These are phyloP conservation scores for Anolis carolinensis DNA, from an alignment of 2,113 vertebrate genomes.

Conservation along the genomic window DNA sequence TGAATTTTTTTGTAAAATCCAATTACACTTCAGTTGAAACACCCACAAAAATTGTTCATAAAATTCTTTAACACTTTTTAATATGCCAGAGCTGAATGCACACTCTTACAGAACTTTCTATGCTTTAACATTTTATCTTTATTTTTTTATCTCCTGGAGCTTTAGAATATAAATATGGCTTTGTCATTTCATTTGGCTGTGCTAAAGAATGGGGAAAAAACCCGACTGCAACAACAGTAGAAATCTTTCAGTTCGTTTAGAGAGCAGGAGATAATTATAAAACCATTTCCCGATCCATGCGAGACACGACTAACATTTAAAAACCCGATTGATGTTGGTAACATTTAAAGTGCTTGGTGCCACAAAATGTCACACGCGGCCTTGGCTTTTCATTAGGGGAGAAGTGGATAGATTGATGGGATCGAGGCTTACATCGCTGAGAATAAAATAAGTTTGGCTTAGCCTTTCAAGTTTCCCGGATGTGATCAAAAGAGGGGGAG, in stretches of 20 bases:
- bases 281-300: slow-evolving; percentile 58
- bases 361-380: slow-evolving; percentile 62
- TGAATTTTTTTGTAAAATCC: background rate
- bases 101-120: background rate
- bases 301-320: slow-evolving; percentile 66
- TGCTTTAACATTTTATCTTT: background rate
- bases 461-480: background rate
- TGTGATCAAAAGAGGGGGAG: background rate
- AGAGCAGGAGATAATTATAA: slow-evolving; percentile 65
- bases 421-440: slow-evolving; percentile 37
- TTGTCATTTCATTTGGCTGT: slow-evolving; percentile 45
- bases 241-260: slow-evolving; percentile 59
- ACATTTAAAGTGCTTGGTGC: slow-evolving; percentile 64
- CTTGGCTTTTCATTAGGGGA: slow-evolving; percentile 63
- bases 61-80: background rate
- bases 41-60: background rate
- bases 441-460: slow-evolving; percentile 40
- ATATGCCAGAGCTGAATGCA: background rate
- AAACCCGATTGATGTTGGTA: slow-evolving; percentile 60
- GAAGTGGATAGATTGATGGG: slow-evolving; percentile 56
- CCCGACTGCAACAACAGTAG: slow-evolving; percentile 8
- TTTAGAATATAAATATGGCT: background rate
- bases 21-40: accelerated
- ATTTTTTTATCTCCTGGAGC: slow-evolving; percentile 5
- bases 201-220: no score